Percentiles rank a stretch among this genome's conserved stretches.
phyloP scores from a whole-genome alignment of 2,888 invertebrate genomes.

The Axea sp. region DNA sequence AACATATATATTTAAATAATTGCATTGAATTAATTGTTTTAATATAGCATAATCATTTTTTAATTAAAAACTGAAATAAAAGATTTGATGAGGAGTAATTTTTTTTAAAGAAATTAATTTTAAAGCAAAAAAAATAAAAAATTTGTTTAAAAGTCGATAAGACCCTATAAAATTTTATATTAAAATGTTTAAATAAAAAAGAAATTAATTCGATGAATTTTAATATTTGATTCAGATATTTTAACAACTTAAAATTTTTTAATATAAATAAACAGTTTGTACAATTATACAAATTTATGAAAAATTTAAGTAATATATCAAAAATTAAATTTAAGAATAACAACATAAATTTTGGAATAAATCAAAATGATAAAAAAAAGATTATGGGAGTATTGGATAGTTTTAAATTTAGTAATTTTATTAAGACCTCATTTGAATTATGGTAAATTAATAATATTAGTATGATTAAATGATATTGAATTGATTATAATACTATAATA shows the following conservation, averaged over 20 bases:
- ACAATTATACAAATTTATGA: slow-evolving; percentile 80
- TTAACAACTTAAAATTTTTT: slow-evolving; percentile 83
- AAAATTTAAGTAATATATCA: slow-evolving; percentile 43
- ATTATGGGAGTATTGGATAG: slow-evolving; percentile 66
- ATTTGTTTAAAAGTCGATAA: slow-evolving; percentile 88
- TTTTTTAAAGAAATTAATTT: slow-evolving; percentile 83
- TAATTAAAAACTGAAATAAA: slow-evolving; percentile 90
- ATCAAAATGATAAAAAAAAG: slow-evolving; percentile 85
- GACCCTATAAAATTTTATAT: slow-evolving; percentile 88
- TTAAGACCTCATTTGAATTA: slow-evolving; percentile 88
- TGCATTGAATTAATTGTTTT: slow-evolving; percentile 89
- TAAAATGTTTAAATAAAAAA: slow-evolving; percentile 50
- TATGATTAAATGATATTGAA: slow-evolving; percentile 81
- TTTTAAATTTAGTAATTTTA: slow-evolving; percentile 78
- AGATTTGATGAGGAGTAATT: slow-evolving; percentile 84
- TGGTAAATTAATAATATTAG: slow-evolving; percentile 87
- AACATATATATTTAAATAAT: slow-evolving; percentile 86
- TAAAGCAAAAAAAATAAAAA: slow-evolving; percentile 84
- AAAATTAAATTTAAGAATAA: slow-evolving; percentile 88
- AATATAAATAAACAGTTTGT: slow-evolving; percentile 74
- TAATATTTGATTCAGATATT: slow-evolving; percentile 85
- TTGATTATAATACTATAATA: slow-evolving; percentile 69
- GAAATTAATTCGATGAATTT: slow-evolving; percentile 74
- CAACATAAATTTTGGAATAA: slow-evolving; percentile 90
- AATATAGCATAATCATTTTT: slow-evolving; percentile 90